These are phyloP conservation scores for Lathamus discolor DNA, from an alignment of 2,113 vertebrate species.

Conservation along the genomic window DNA sequence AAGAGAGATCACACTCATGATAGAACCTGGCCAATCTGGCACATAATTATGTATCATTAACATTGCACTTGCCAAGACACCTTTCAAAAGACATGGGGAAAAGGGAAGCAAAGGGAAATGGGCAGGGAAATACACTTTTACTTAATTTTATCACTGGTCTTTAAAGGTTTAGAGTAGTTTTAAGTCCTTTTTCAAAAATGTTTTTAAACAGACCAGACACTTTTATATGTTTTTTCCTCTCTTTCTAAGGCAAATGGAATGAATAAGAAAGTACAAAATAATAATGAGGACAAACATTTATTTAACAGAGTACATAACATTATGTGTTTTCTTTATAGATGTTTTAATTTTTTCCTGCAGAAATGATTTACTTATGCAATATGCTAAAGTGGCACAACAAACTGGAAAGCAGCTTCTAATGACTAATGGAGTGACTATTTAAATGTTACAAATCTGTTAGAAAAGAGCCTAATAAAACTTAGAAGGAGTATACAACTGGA, in stretches of 20 bases:
- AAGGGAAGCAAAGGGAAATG: background rate
- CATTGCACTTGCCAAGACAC: background rate
- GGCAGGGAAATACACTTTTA: background rate
- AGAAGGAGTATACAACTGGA: background rate
- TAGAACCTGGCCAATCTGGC: background rate
- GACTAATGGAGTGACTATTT: conserved; percentile 20
- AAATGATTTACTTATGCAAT: background rate
- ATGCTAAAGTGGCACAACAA: background rate
- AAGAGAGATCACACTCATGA: background rate
- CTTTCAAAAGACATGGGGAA: background rate
- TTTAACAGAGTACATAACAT: background rate
- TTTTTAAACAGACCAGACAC: background rate
- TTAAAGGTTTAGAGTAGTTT: background rate
- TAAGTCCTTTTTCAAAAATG: background rate
- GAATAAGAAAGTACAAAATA: background rate
- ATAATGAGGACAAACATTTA: background rate
- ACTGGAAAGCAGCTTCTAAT: conserved; percentile 18
- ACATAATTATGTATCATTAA: background rate
- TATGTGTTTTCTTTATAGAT: conserved; percentile 1
- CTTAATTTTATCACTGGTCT: background rate
- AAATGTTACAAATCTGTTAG: background rate
- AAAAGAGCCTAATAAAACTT: conserved; percentile 5
- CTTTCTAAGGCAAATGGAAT: background rate
- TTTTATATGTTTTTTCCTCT: background rate
- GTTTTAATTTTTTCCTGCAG: conserved; percentile 18